Evolutionary conservation across 2,113 vertebrate genomes (phyloP).

Genomic region (Trochalopteron elliotii): DNA sequence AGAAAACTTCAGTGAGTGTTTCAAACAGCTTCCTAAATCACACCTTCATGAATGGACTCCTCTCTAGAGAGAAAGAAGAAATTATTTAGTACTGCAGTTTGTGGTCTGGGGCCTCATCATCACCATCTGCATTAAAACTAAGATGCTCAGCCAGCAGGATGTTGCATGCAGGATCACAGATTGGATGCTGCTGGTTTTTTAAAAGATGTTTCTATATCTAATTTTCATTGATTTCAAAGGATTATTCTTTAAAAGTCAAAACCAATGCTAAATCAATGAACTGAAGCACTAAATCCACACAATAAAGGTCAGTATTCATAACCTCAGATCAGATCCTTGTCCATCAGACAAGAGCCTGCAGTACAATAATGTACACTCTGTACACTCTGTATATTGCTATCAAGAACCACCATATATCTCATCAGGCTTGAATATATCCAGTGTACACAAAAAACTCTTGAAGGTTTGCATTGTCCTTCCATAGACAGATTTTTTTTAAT

Average conservation of each 20-base stretch:
- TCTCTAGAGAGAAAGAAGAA: background rate
- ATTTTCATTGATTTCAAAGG: background rate
- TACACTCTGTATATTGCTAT: background rate
- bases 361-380: background rate
- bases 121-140: background rate
- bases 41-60: background rate
- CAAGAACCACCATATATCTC: background rate
- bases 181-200: background rate
- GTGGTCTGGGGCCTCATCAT: background rate
- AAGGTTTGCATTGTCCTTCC: background rate
- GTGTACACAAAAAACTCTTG: rapidly evolving
- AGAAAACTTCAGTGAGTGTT: background rate
- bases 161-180: background rate
- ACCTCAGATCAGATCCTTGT: background rate
- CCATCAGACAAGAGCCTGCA: background rate
- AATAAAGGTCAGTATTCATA: background rate
- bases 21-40: background rate
- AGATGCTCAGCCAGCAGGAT: background rate
- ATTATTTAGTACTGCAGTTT: background rate
- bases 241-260: background rate
- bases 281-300: background rate
- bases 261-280: background rate
- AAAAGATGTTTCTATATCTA: background rate
- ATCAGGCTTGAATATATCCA: background rate
- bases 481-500: background rate